Base-by-base conservation (phyloP, 2,888 invertebrate genomes). In the Dilophus febrilis region DNA sequence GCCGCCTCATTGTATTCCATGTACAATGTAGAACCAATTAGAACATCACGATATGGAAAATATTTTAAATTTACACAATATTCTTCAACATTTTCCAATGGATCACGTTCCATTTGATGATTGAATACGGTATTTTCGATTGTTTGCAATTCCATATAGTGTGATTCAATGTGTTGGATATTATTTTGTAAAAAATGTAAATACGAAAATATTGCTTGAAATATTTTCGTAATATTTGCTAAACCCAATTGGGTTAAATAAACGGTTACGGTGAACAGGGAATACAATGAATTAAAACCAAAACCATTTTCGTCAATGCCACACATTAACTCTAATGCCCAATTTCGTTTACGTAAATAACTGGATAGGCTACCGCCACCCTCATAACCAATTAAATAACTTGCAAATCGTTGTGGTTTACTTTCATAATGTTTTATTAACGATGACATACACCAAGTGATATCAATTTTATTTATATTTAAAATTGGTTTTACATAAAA, bases 331-430 rank as follows among this genome's bases (percentile, higher is more conserved):
- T 22, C 58, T 6, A 22, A 22, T 22, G 78, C 82, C 13, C 61
- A 63, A 59, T 55, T 76, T 75, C 75, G 80, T 51, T 76, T 74
- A 42, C 78, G 70, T 17, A 88, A 63, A 53, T 77, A 83, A 0
- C 81, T 77, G 3, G 83, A 70, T n/a, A 88, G 61, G 48, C 85
- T 85, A 40, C 85, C 86, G 51, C 74, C 73, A 2, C 90, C 90
- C 58, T 92, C 88, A 57, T 90, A 81, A 0, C 84, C 86, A 4
- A 91, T 60, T n/a, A 91, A 58, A 58, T 74, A 76, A 0, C 80
- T 74, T 5, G 91, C 60, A 52, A 87, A 90, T 44, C 79, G 62
- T 43, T 74, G 61, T 19, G 69, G 64, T 38, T 63, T 63, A 41
- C 68, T 70, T 57, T 74, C 72, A 56, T 83, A 85, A 44, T 75